These are phyloP conservation scores for Leptopterna dolabrata DNA, from an alignment of 2,888 invertebrate species.

Conservation along the genomic window DNA sequence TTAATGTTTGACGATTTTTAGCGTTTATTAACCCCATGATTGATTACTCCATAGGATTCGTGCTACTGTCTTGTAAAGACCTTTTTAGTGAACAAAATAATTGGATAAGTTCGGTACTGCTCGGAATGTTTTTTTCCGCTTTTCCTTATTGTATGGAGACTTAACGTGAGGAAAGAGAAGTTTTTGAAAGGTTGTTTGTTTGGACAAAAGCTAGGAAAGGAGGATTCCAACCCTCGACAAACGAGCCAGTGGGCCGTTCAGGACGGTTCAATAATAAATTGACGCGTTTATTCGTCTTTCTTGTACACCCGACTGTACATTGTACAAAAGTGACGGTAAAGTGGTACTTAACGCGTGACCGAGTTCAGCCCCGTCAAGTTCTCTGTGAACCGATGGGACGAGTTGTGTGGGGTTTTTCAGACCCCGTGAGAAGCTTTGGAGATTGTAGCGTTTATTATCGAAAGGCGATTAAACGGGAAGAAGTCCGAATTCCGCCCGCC, in stretches of 20 bases:
- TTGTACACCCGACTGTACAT: neutral
- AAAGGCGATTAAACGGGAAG: too few relatives aligned
- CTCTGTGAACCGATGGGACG: too few relatives aligned
- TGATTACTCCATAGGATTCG: neutral
- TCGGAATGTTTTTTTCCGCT: neutral
- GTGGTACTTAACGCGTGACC: too few relatives aligned
- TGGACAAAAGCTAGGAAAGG: neutral
- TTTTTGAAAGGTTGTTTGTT: neutral
- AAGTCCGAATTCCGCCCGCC: too few relatives aligned
- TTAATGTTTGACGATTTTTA: too few relatives aligned
- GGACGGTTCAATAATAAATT: neutral
- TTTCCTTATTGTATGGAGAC: neutral
- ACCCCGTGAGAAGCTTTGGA: too few relatives aligned
- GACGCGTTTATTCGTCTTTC: neutral
- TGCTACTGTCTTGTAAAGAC: neutral
- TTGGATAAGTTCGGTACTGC: neutral
- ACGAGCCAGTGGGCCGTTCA: conserved; percentile 1
- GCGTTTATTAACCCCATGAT: neutral
- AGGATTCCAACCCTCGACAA: neutral
- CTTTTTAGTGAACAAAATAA: neutral
- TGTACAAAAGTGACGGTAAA: too few relatives aligned
- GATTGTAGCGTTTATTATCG: too few relatives aligned
- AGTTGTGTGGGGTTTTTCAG: too few relatives aligned
- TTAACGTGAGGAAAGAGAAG: neutral
- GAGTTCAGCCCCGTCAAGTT: too few relatives aligned